Evolutionary conservation across 2,888 invertebrate genomes (phyloP).

Genomic region (Acrobasis suavella): DNA sequence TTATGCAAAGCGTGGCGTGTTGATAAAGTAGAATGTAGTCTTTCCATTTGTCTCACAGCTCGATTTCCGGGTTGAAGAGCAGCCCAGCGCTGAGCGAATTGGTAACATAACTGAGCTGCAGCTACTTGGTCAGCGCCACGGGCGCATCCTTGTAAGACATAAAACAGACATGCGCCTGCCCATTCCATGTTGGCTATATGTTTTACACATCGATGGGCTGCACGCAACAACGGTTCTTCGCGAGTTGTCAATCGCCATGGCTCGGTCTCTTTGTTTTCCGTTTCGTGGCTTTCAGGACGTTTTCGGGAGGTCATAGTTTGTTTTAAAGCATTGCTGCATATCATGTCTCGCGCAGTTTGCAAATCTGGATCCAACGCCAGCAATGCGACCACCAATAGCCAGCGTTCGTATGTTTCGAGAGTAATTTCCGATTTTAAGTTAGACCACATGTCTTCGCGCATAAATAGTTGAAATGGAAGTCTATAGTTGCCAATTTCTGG

Average conservation of each 20-base stretch:
- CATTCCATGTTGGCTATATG: slow-evolving; percentile 80
- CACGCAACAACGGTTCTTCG: slow-evolving; percentile 71
- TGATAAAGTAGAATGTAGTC: slow-evolving; percentile 69
- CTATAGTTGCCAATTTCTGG: slow-evolving; percentile 77
- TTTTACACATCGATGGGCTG: slow-evolving; percentile 74
- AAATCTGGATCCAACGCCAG: slow-evolving; percentile 66
- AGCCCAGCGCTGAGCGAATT: slow-evolving; percentile 78
- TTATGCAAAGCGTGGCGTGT: slow-evolving; percentile 74
- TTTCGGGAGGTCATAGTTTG: slow-evolving; percentile 78
- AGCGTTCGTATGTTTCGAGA: slow-evolving; percentile 73
- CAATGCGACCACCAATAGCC: slow-evolving; percentile 70
- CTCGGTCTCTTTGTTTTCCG: slow-evolving; percentile 57
- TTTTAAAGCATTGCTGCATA: slow-evolving; percentile 78
- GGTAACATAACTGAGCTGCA: slow-evolving; percentile 75
- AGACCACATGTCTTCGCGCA: slow-evolving; percentile 77
- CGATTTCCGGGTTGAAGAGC: slow-evolving; percentile 73
- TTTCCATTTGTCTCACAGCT: slow-evolving; percentile 77
- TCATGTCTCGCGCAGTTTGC: slow-evolving; percentile 77
- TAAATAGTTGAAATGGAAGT: slow-evolving; percentile 75
- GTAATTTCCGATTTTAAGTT: slow-evolving; percentile 79
- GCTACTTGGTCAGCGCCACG: slow-evolving; percentile 79
- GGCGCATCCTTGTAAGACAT: slow-evolving; percentile 76
- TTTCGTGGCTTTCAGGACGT: slow-evolving; percentile 49
- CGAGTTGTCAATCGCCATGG: slow-evolving; percentile 68
- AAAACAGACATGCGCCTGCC: slow-evolving; percentile 79